Percentiles rank a stretch among this genome's conserved stretches.
These are phyloP conservation scores for Brachionus sp. DNA, from an alignment of 1,140 invertebrate genomes.

Conservation along the genomic window DNA sequence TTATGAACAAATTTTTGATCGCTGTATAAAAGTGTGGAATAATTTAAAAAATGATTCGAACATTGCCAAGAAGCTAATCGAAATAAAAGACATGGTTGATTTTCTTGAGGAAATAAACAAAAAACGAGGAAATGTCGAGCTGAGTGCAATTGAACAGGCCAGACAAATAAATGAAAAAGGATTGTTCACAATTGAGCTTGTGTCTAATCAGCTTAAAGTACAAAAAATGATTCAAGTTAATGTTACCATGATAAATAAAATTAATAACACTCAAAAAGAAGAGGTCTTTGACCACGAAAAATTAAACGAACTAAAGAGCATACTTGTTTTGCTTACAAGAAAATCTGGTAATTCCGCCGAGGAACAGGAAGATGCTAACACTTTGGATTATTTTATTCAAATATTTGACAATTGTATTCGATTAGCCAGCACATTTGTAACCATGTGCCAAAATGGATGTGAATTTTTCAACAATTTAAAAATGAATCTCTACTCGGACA, in stretches of 20 bases:
- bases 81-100: slow-evolving; percentile 48
- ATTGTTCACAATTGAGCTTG: slow-evolving; percentile 50
- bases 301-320: slow-evolving; percentile 3
- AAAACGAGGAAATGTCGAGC: slow-evolving; percentile 54
- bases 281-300: neutral
- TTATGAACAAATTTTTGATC: slow-evolving; percentile 49
- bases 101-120: slow-evolving; percentile 52
- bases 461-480: slow-evolving; percentile 12
- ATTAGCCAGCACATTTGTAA: neutral
- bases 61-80: slow-evolving; percentile 52
- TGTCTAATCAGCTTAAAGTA: neutral
- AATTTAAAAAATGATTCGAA: slow-evolving; percentile 50
- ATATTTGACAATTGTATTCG: slow-evolving; percentile 11
- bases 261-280: neutral
- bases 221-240: slow-evolving; percentile 5
- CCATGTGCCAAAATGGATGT: neutral
- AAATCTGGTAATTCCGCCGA: neutral
- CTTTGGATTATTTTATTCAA: slow-evolving; percentile 12
- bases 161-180: slow-evolving; percentile 52
- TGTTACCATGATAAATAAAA: neutral
- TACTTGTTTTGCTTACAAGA: neutral
- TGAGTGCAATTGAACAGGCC: slow-evolving; percentile 52
- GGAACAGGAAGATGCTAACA: neutral
- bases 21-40: slow-evolving; percentile 52
- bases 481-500: neutral